A percentile compares a stretch with the other conserved stretches of the same genome.
Evolutionary conservation across 2,888 invertebrate genomes (phyloP).

Genomic region (Morpho achilles): DNA sequence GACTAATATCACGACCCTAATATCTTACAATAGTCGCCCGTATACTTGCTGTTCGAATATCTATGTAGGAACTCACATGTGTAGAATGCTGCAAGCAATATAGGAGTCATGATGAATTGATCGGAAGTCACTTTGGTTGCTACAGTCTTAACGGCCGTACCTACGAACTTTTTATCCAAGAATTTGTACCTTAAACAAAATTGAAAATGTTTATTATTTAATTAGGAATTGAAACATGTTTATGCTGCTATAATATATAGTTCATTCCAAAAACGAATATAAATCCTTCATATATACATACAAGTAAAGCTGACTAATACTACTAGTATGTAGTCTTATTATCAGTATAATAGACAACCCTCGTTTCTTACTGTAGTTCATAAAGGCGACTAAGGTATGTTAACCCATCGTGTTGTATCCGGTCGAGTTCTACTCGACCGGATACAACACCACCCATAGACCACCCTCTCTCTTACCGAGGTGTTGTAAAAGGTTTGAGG

Average conservation of each 20-base stretch:
- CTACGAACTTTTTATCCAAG: slow-evolving; percentile 84
- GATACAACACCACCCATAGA: no score
- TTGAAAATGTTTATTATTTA: neutral
- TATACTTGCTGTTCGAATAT: neutral
- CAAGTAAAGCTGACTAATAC: no score
- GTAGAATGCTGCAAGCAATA: slow-evolving; percentile 84
- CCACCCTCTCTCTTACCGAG: no score
- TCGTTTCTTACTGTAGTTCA: no score
- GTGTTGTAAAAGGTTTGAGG: no score
- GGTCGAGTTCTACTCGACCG: no score
- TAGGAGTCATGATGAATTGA: slow-evolving; percentile 88
- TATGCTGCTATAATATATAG: neutral
- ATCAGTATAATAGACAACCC: no score
- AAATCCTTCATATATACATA: no score
- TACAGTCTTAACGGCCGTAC: slow-evolving; percentile 81
- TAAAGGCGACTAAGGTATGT: no score
- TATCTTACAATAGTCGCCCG: neutral
- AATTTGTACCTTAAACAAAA: slow-evolving; percentile 85
- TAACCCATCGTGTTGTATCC: no score
- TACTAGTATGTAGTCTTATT: no score
- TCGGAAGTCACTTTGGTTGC: slow-evolving; percentile 85
- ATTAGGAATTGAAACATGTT: neutral
- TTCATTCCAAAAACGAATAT: no score
- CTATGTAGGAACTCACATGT: slow-evolving; percentile 75
- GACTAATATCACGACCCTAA: neutral